These are phyloP conservation scores for Myotis vivesi DNA, from an alignment of 2,797 vertebrate genomes.

Conservation along the genomic window DNA sequence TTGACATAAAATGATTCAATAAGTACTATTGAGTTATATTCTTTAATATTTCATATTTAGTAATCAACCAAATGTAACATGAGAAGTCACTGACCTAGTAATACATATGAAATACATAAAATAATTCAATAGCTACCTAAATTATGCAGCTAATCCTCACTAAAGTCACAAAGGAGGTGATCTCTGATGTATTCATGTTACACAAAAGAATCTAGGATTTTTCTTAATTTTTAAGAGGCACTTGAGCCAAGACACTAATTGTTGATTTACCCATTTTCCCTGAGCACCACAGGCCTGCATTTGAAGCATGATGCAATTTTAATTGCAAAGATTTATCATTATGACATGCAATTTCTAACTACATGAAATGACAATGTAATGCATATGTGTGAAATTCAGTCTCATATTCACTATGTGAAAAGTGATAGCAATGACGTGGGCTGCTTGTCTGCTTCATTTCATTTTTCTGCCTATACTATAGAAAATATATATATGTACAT, in stretches of 20 bases:
- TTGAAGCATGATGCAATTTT: conserved; percentile 68
- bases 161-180: background rate
- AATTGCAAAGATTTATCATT: conserved; percentile 75
- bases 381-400: conserved; percentile 23
- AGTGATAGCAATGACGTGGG: background rate
- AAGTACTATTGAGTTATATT: background rate
- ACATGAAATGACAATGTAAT: conserved; percentile 58
- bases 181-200: conserved; percentile 50
- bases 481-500: background rate
- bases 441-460: background rate
- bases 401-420: background rate
- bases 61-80: background rate
- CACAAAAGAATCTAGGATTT: conserved; percentile 32
- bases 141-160: conserved; percentile 7
- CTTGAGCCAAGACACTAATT: conserved; percentile 59
- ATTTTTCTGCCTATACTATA: background rate
- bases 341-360: conserved; percentile 75
- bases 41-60: conserved; percentile 18
- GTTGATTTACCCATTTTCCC: conserved; percentile 18
- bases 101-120: conserved; percentile 4
- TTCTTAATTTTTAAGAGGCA: conserved; percentile 51
- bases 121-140: background rate
- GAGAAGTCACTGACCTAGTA: background rate
- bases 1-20: background rate
- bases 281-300: background rate